Base-by-base conservation (phyloP, 1,140 invertebrate genomes). In the Saxidomus purpurata region DNA sequence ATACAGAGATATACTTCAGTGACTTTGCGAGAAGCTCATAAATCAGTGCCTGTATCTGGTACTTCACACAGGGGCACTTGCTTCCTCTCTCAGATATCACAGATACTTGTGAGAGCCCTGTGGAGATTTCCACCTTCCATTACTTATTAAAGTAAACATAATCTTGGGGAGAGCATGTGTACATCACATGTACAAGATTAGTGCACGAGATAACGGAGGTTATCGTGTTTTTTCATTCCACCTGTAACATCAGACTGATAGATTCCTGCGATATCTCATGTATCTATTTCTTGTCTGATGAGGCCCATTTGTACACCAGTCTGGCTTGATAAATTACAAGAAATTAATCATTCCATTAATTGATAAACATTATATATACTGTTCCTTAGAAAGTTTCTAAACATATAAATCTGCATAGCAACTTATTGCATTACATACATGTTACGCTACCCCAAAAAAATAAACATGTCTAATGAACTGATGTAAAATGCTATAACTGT, bases 221-320 rank as follows among this genome's bases (percentile, higher is more conserved):
- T 77, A 77, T 28, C 25, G 1, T 47, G 19, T 25, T 77, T 25
- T 77, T 36, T n/a, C 67, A 17, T 49, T 31, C 74, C 74, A 77
- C 74, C 43, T 77, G 40, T 77, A 77, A 77, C 28, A 38, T 77
- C 34, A 38, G 13, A 11, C n/a, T 49, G 74, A 77, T 77, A 52
- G 34, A 47, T 49, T 6, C 40, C n/a, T n/a, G 4, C 47, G 74
- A 77, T 77, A 49, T 77, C 47, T 15, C 34, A 52, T 28, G 74
- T 49, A 77, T n/a, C 40, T 43, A 77, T 49, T 77, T n/a, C 28
- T 36, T 13, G 6, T 28, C 40, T 77, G 43, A 49, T 6, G 28
- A 9, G 9, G 43, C 4, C 71, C 71, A 43, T 74, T 69, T 69
- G 63, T 69, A 69, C 28, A 31, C 4, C 38, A 2, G 19, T n/a